Conservation (phyloP, 2,888 invertebrate genomes). For the Leucophora obtusa region DNA sequence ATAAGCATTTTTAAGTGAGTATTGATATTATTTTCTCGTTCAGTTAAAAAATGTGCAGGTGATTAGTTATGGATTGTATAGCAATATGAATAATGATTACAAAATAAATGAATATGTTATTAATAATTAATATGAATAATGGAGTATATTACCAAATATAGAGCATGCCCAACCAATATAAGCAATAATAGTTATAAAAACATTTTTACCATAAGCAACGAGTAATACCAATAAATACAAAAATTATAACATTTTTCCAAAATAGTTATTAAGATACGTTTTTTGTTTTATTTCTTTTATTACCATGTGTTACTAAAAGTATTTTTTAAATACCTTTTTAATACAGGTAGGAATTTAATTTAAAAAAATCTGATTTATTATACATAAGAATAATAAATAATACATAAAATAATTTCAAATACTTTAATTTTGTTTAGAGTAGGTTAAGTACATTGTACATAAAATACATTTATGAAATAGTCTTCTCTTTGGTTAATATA, state of each 20-base stretch:
- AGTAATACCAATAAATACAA: neutral
- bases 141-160: slow-evolving; percentile 18
- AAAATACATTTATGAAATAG: slow-evolving; percentile 60
- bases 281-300: slow-evolving; percentile 32
- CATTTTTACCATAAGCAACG: slow-evolving; percentile 2
- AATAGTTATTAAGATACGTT: slow-evolving; percentile 13
- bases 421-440: slow-evolving; percentile 22
- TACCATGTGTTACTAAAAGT: slow-evolving; percentile 49
- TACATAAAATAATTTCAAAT: slow-evolving; percentile 38
- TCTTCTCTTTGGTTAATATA: slow-evolving; percentile 61
- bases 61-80: slow-evolving; percentile 32
- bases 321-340: slow-evolving; percentile 51
- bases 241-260: slow-evolving; percentile 10
- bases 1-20: slow-evolving; percentile 55
- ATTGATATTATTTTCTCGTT: slow-evolving; percentile 44
- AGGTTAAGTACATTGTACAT: slow-evolving; percentile 65
- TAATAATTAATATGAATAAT: neutral
- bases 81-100: slow-evolving; percentile 3
- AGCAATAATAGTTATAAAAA: neutral
- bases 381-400: slow-evolving; percentile 31
- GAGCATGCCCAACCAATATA: slow-evolving; percentile 1
- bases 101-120: slow-evolving; percentile 9
- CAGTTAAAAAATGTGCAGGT: slow-evolving; percentile 48
- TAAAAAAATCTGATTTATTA: slow-evolving; percentile 28
- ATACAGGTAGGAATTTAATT: slow-evolving; percentile 35